phyloP scores from a whole-genome alignment of 2,797 vertebrate genomes.

The Anomalospiza imberbis region DNA sequence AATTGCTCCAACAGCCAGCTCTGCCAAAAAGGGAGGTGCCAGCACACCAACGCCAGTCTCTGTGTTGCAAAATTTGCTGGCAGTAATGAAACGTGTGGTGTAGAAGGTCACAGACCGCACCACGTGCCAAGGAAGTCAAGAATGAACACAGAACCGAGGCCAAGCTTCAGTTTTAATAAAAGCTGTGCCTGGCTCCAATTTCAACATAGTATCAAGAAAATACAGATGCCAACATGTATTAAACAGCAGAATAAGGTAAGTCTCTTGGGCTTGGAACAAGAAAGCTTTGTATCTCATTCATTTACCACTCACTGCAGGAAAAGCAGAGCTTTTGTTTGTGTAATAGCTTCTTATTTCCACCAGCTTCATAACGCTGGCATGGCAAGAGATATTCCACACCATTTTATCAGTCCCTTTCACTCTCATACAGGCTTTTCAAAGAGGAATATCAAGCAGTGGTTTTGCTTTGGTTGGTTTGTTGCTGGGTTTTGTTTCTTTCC shows the following conservation, averaged over 20 bases:
- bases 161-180: constrained; percentile 38
- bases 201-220: constrained; percentile 19
- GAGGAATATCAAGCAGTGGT: background rate
- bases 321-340: background rate
- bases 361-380: background rate
- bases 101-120: background rate
- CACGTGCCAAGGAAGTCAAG: background rate
- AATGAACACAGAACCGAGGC: background rate
- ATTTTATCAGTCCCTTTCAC: background rate
- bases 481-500: background rate
- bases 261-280: background rate
- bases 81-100: background rate
- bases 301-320: background rate
- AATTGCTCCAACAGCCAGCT: background rate
- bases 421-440: background rate
- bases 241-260: constrained; percentile 1
- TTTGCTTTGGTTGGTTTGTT: background rate
- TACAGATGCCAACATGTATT: constrained; percentile 22
- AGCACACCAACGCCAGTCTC: background rate
- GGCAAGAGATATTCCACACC: background rate
- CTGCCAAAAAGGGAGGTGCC: constrained; percentile 6
- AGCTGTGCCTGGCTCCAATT: background rate
- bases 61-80: background rate
- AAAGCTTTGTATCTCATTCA: background rate
- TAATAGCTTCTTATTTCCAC: background rate